Evolutionary conservation across 1,140 invertebrate genomes (phyloP).

Genomic region (Hycleus phaleratus): DNA sequence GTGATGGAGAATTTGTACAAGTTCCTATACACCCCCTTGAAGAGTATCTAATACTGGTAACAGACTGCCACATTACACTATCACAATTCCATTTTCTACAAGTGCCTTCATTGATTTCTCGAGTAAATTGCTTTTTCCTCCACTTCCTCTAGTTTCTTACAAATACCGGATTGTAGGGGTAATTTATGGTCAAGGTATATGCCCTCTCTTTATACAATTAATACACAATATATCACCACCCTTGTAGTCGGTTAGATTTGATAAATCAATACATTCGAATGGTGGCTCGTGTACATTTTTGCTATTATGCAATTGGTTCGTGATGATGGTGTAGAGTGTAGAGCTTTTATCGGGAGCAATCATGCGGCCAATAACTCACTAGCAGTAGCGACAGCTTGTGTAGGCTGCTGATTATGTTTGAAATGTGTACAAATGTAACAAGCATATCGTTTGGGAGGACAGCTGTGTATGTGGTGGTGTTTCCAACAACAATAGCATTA

Average conservation of each 20-base stretch:
- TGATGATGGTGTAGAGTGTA: no score
- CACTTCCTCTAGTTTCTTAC: conserved; percentile 16
- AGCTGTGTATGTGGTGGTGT: conserved; percentile 16
- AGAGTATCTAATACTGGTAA: conserved; percentile 32
- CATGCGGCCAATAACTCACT: conserved; percentile 12
- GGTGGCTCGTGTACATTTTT: conserved; percentile 4
- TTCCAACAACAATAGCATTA: no score
- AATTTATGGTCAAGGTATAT: conserved; percentile 30
- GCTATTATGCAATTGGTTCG: not conserved
- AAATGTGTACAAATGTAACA: conserved; percentile 26
- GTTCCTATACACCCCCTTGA: conserved; percentile 16
- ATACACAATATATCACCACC: conserved; percentile 10
- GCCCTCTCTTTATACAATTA: conserved; percentile 5
- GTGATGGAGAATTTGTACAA: no score
- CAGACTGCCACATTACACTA: not conserved
- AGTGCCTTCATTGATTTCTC: conserved; percentile 35
- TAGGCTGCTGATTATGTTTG: conserved; percentile 23
- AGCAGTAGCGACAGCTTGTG: conserved; percentile 14
- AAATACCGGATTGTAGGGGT: conserved; percentile 24
- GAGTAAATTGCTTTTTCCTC: conserved; percentile 31
- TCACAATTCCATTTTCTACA: conserved; percentile 4
- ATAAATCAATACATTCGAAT: not conserved
- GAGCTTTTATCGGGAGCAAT: no score
- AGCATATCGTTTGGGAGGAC: conserved; percentile 28
- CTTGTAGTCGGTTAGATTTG: not conserved